Base-by-base conservation (phyloP, 2,888 invertebrate species). In the Coremacera marginata region DNA sequence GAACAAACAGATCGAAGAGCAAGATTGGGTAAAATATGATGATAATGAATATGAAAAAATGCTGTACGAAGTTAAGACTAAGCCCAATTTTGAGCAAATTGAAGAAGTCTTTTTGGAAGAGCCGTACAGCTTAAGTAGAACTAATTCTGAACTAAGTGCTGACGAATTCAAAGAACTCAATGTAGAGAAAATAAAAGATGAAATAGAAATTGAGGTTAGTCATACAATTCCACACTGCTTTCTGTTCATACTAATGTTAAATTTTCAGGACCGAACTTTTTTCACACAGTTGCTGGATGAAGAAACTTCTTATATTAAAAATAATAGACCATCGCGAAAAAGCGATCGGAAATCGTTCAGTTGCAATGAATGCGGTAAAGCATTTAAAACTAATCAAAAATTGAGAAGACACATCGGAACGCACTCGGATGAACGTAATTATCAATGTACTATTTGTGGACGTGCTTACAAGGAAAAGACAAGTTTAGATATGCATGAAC, bases 121-220 rank as follows among this genome's bases (percentile, higher is more conserved):
- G 16, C 91, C 57, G 3, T 1, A 9, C 7, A 57, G 25, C 9
- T 22, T 22, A 1, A 9, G 19, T n/a, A 2, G 14, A 11, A 11
- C 1, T 1, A 37, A 37, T 37, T 37, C 14, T 44, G 44, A 44
- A 14, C 44, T 11, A 1, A 14, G 0, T n/a, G 57, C 1, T 57
- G 60, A 27, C 0, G 60, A 14, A 27, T 25, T 27, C 8, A 8
- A 27, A 25, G 14, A 60, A 60, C 9, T 91, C 80, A 83, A 91
- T 22, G 91, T 91, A 3, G 90, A 90, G 82, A 91, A 91, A 27
- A 25, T 22, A 60, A 9, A 31, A 14, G 60, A 60, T 25, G 60
- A 60, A 31, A 22, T 8, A 60, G 27, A 19, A 27, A 60, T 77
- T 89, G 90, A 11, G 91, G 91, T 83, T 55, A 9, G n/a, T 11